phyloP scores from a whole-genome alignment of 2,113 vertebrate species.

The Aptenodytes forsteri region DNA sequence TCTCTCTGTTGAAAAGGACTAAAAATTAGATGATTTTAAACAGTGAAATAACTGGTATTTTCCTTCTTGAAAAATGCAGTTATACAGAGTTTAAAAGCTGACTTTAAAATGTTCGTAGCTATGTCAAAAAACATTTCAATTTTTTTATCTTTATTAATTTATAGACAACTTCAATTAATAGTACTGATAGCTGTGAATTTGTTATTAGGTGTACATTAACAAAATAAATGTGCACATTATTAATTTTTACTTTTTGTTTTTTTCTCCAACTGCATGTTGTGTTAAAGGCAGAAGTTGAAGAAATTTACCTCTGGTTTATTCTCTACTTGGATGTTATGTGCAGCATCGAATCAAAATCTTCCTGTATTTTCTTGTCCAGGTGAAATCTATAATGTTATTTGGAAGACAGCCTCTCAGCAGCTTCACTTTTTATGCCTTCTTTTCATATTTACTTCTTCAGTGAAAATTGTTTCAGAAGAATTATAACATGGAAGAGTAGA shows the following conservation, averaged over 20 bases:
- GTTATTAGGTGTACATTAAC: not conserved
- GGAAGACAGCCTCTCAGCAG: not conserved
- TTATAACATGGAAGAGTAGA: not conserved
- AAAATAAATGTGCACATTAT: not conserved
- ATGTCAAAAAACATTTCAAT: not conserved
- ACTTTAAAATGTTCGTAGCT: accelerated
- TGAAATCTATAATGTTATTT: not conserved
- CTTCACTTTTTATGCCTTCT: not conserved
- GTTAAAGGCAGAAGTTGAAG: not conserved
- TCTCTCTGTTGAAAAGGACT: not conserved
- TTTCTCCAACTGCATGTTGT: not conserved
- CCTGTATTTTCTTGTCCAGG: not conserved
- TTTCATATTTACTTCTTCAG: not conserved
- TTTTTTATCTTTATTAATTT: not conserved
- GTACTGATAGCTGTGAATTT: not conserved
- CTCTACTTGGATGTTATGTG: not conserved
- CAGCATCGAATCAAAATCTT: not conserved
- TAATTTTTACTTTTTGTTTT: not conserved
- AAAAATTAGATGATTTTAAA: not conserved
- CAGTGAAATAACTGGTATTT: not conserved
- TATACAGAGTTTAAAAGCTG: not conserved
- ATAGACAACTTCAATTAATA: not conserved
- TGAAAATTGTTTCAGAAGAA: not conserved
- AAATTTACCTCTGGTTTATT: not conserved
- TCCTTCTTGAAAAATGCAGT: not conserved